Percentiles rank a stretch among this genome's conserved stretches.
phyloP scores from a whole-genome alignment of 2,888 invertebrate species.

The Calameuta filiformis region DNA sequence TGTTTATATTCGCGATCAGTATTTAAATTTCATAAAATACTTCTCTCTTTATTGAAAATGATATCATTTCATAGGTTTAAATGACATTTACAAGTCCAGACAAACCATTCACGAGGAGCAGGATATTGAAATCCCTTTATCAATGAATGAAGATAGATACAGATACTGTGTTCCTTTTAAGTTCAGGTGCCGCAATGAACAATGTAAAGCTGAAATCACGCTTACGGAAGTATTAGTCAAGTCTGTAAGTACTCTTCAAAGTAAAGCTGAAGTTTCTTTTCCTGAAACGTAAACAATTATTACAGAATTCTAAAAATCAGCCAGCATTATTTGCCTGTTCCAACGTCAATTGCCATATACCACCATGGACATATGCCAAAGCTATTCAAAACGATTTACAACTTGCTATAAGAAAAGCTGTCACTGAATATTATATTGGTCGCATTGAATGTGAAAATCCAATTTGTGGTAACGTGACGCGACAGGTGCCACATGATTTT shows the following conservation, averaged over 20 bases:
- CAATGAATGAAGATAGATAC: constrained; percentile 68
- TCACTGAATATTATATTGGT: constrained; percentile 81
- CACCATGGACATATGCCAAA: constrained; percentile 75
- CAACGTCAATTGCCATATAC: constrained; percentile 75
- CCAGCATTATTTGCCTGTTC: constrained; percentile 77
- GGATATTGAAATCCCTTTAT: constrained; percentile 45
- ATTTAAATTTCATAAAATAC: not conserved
- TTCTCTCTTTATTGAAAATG: not conserved
- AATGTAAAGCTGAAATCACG: constrained; percentile 66
- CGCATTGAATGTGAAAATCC: constrained; percentile 92
- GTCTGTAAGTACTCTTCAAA: constrained; percentile 51
- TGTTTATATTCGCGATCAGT: not conserved
- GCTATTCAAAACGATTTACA: constrained; percentile 81
- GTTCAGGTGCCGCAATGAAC: constrained; percentile 69
- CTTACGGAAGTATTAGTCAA: constrained; percentile 63
- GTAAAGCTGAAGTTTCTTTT: constrained; percentile 29
- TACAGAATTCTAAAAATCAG: constrained; percentile 49
- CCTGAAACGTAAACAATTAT: constrained; percentile 54
- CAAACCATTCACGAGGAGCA: constrained; percentile 42
- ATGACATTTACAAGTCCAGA: constrained; percentile 52
- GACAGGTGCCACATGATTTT: constrained; percentile 72
- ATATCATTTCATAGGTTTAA: constrained; percentile 36
- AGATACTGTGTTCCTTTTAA: constrained; percentile 74
- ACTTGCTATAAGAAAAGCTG: constrained; percentile 74
- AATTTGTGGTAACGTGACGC: constrained; percentile 79